Evolutionary conservation across 2,797 vertebrate species (phyloP).

Genomic region (Hippocampus kuda): DNA sequence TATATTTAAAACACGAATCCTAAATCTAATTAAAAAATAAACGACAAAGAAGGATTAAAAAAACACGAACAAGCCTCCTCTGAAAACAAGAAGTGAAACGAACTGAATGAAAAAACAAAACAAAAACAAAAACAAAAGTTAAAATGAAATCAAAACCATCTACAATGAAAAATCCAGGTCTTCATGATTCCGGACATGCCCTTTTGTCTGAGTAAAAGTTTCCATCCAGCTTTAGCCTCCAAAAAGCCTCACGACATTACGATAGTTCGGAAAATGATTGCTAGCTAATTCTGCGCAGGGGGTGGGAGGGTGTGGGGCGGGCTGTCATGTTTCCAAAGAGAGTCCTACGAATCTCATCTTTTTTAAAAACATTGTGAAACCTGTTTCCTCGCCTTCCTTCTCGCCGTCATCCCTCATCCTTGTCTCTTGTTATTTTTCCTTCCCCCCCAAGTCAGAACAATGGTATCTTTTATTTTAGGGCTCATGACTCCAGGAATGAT

Average conservation of each 20-base stretch:
- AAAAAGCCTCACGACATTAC: no score
- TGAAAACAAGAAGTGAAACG: no score
- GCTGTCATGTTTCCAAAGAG: background rate
- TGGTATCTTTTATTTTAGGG: slow-evolving; percentile 19
- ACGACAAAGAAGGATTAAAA: no score
- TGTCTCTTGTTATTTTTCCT: slow-evolving; percentile 11
- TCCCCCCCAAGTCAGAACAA: slow-evolving; percentile 9
- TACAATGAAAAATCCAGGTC: no score
- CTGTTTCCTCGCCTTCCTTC: background rate
- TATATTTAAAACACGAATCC: no score
- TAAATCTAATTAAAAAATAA: no score
- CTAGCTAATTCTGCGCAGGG: background rate
- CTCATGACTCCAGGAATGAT: slow-evolving; percentile 21
- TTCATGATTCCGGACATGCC: no score
- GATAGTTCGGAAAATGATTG: background rate
- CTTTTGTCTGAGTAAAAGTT: background rate
- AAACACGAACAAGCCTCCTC: no score
- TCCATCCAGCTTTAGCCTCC: background rate
- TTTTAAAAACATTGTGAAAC: background rate
- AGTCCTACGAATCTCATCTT: background rate
- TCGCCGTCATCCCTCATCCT: background rate
- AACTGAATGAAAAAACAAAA: no score
- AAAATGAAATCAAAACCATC: no score
- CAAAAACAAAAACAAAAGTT: no score
- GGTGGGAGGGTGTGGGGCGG: background rate